These are phyloP conservation scores for Circaetus cinerascens DNA, from an alignment of 2,113 vertebrate species.

Conservation along the genomic window DNA sequence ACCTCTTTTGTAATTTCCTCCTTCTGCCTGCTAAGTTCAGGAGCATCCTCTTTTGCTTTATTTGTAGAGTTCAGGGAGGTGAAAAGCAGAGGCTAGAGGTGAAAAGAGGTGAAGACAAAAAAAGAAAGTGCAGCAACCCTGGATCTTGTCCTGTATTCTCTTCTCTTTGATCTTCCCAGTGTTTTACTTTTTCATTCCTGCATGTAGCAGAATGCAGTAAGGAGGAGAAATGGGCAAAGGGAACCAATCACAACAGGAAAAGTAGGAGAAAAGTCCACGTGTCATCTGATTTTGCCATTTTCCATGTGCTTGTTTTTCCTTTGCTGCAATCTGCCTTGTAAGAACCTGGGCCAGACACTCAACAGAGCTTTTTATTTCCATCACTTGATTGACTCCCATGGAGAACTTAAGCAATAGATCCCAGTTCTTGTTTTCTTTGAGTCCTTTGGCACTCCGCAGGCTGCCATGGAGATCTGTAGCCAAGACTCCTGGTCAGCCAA, in stretches of 20 bases:
- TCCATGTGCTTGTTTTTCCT: constrained; percentile 22
- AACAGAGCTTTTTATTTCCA: constrained; percentile 38
- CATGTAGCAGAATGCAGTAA: background rate
- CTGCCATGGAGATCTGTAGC: constrained; percentile 1
- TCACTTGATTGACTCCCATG: constrained; percentile 44
- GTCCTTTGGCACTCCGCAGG: constrained; percentile 21
- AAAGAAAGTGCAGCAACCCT: background rate
- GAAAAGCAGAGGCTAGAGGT: background rate
- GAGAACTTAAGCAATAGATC: constrained; percentile 39
- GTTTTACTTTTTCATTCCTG: background rate
- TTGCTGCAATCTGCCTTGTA: background rate
- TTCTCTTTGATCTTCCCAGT: background rate
- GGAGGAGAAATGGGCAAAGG: background rate
- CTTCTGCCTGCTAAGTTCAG: background rate
- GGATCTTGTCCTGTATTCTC: background rate
- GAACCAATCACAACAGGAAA: background rate
- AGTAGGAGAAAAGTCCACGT: background rate
- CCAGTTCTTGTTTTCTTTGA: constrained; percentile 47
- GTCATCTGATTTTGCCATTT: background rate
- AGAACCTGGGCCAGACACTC: constrained; percentile 3
- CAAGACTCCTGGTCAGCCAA: constrained; percentile 22
- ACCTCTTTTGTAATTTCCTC: background rate
- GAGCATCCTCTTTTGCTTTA: background rate
- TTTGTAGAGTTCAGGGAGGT: background rate
- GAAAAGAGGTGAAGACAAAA: background rate